Percentiles rank a stretch among this genome's conserved stretches.
Conservation (phyloP, 2,113 vertebrate genomes). For the Miniopterus natalensis region DNA sequence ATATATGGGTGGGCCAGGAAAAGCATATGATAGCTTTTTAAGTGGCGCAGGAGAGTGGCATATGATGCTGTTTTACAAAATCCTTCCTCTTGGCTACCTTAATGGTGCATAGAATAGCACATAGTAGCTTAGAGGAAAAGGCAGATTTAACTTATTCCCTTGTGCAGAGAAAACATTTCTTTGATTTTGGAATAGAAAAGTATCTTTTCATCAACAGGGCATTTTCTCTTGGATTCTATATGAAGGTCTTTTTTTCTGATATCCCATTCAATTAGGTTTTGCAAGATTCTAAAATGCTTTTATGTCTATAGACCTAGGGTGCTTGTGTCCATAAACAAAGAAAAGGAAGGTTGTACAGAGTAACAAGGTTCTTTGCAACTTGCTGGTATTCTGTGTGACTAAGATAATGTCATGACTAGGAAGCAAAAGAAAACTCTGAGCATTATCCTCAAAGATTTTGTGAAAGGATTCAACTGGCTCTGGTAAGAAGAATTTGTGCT, state of each 20-base stretch:
- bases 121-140: not conserved
- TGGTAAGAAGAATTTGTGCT: not conserved
- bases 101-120: not conserved
- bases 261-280: not conserved
- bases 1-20: not conserved
- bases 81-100: not conserved
- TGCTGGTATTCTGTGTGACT: not conserved
- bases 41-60: not conserved
- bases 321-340: not conserved
- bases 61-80: not conserved
- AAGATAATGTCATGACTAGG: not conserved
- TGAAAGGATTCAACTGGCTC: not conserved
- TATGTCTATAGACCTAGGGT: not conserved
- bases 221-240: not conserved
- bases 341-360: not conserved
- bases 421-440: not conserved
- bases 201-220: not conserved
- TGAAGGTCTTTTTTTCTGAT: not conserved
- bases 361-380: not conserved
- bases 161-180: not conserved
- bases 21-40: not conserved
- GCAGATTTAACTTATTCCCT: not conserved
- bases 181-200: not conserved
- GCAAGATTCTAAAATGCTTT: not conserved
- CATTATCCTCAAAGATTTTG: not conserved